Conservation (phyloP, 2,888 invertebrate genomes). For the Apomyelois bistriatella region DNA sequence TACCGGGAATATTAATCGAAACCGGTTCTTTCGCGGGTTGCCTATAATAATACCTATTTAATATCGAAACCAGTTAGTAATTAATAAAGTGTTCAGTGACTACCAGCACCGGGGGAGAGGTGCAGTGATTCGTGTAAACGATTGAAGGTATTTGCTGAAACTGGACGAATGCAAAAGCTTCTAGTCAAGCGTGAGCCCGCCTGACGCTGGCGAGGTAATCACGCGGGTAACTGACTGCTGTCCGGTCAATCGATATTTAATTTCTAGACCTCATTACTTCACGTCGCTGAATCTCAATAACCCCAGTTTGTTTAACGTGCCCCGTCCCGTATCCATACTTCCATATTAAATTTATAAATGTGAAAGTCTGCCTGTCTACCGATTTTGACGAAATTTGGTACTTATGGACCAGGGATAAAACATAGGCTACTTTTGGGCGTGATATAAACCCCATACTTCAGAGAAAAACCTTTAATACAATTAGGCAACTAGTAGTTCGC, state of each 20-base stretch:
- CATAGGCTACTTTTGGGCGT: too few species aligned
- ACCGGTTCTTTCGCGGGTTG: slow-evolving; percentile 16
- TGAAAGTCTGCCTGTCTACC: too few species aligned
- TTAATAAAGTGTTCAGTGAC: slow-evolving; percentile 30
- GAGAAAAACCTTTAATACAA: too few species aligned
- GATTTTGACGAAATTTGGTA: too few species aligned
- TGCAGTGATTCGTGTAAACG: slow-evolving; percentile 66
- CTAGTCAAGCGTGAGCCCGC: slow-evolving; percentile 56
- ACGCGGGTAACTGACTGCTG: slow-evolving; percentile 53
- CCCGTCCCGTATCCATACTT: background rate
- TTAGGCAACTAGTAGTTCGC: too few species aligned
- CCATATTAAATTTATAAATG: too few species aligned
- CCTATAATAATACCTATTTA: slow-evolving; percentile 9
- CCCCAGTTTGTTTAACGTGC: background rate
- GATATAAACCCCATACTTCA: too few species aligned
- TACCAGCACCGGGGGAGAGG: slow-evolving; percentile 36
- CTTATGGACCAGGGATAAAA: too few species aligned
- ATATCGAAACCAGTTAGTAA: slow-evolving; percentile 15
- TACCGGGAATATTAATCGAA: slow-evolving; percentile 13
- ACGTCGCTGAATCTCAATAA: slow-evolving; percentile 31
- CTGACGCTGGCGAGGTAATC: slow-evolving; percentile 36
- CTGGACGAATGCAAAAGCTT: slow-evolving; percentile 55
- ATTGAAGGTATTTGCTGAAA: slow-evolving; percentile 55
- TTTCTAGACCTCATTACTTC: slow-evolving; percentile 41
- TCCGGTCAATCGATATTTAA: slow-evolving; percentile 57